phyloP scores from a whole-genome alignment of 1,140 invertebrate species.

The Ceratosolen fusciceps region DNA sequence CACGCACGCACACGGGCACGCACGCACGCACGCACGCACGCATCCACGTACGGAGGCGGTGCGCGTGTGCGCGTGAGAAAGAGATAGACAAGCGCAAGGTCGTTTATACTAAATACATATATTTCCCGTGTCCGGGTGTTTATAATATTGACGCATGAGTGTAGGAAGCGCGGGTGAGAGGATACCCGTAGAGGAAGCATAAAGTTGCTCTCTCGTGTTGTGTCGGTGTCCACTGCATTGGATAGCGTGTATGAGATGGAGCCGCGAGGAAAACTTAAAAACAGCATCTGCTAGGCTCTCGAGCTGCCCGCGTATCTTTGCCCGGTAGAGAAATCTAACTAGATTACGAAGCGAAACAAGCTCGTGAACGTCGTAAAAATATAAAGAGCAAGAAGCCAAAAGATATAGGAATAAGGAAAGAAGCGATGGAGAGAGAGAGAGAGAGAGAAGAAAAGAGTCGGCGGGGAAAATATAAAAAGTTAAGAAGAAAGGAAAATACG shows the following conservation, averaged over 20 bases:
- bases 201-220: too few species aligned
- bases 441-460: neutral
- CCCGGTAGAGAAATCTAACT: conserved; percentile 28
- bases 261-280: neutral
- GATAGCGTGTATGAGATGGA: neutral
- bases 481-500: conserved; percentile 48
- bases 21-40: neutral
- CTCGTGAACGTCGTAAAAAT: conserved; percentile 46
- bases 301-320: neutral
- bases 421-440: neutral
- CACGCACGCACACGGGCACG: neutral
- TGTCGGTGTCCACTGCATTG: neutral
- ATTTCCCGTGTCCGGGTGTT: neutral
- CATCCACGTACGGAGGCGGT: neutral
- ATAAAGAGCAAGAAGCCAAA: conserved; percentile 4
- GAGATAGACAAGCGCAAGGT: neutral
- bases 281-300: neutral
- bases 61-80: neutral
- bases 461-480: conserved; percentile 45
- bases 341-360: conserved; percentile 44
- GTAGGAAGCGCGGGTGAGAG: too few species aligned
- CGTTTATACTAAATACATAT: conserved; percentile 8
- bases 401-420: neutral
- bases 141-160: too few species aligned
- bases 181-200: neutral